Percentiles rank a stretch among this genome's conserved stretches.
These are phyloP conservation scores for Protosalanx chinensis DNA, from an alignment of 2,797 vertebrate genomes.

Conservation along the genomic window DNA sequence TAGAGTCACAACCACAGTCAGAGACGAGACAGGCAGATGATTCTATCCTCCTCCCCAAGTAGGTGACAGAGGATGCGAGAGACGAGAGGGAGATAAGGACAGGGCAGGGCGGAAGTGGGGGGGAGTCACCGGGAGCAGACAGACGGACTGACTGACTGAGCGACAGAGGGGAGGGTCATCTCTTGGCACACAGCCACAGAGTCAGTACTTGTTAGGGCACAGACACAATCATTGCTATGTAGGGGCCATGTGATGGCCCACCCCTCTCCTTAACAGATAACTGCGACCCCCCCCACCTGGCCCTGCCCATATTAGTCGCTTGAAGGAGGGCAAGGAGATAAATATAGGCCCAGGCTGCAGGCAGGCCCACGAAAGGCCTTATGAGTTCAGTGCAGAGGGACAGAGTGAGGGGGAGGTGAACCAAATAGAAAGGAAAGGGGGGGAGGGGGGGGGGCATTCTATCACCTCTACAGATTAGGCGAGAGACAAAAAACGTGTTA, in stretches of 20 bases:
- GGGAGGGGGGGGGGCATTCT: neutral
- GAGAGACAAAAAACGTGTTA: conserved; percentile 25
- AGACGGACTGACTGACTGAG: conserved; percentile 7
- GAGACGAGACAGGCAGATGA: conserved; percentile 4
- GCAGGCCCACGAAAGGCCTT: conserved; percentile 55
- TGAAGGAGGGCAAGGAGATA: conserved; percentile 66
- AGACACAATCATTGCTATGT: conserved; percentile 75
- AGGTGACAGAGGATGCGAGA: neutral
- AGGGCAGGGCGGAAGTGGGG: neutral
- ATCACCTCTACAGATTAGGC: conserved; percentile 33
- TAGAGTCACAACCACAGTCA: neutral
- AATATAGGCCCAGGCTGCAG: conserved; percentile 72
- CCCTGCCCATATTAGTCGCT: conserved; percentile 75
- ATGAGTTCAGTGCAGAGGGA: conserved; percentile 40
- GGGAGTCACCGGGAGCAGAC: conserved; percentile 4
- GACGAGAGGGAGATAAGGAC: neutral
- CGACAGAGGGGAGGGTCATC: conserved; percentile 42
- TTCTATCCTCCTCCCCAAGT: neutral
- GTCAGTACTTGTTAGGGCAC: conserved; percentile 69
- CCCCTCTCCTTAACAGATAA: conserved; percentile 60
- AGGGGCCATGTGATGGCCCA: conserved; percentile 53
- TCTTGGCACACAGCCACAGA: conserved; percentile 48
- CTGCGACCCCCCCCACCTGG: conserved; percentile 67
- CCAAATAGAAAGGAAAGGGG: conserved; percentile 32
- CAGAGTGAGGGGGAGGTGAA: conserved; percentile 17